Conservation (phyloP, 2,797 vertebrate species). For the Melanotaenia pygmaea region DNA sequence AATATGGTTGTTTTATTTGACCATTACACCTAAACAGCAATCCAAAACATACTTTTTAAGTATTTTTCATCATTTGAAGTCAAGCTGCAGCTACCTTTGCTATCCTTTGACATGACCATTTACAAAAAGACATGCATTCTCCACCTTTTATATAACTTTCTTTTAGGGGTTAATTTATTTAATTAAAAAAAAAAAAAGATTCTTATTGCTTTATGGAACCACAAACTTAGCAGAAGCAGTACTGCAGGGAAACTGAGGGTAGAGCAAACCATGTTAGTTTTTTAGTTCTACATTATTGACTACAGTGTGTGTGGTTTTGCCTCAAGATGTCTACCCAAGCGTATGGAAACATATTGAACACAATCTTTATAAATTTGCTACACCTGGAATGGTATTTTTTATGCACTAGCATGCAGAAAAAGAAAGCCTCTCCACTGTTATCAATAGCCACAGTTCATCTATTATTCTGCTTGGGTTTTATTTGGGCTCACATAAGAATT, state of each 20-base stretch:
- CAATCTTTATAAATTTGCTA: neutral
- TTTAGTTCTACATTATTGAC: neutral
- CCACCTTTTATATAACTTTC: neutral
- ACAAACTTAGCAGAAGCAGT: neutral
- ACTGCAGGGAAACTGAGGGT: neutral
- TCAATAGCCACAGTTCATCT: slow-evolving; percentile 38
- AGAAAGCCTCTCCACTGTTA: slow-evolving; percentile 25
- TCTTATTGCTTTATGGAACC: neutral
- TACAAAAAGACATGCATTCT: neutral
- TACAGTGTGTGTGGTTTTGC: neutral
- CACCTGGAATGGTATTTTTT: slow-evolving; percentile 9
- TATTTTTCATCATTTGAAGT: neutral
- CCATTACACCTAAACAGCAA: neutral
- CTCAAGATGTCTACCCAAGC: neutral
- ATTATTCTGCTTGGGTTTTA: slow-evolving; percentile 44
- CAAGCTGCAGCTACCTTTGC: neutral
- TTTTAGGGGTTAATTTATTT: no score
- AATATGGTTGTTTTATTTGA: neutral
- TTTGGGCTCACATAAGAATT: slow-evolving; percentile 55
- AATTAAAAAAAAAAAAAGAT: neutral
- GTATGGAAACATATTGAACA: neutral
- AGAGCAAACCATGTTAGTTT: slow-evolving; percentile 3
- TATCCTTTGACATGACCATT: neutral
- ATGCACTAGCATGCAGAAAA: neutral
- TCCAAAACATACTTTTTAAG: neutral